Evolutionary conservation across 2,113 vertebrate genomes (phyloP), one percentile per base, ranked within the genome.

Genomic region (Ammodytes marinus): DNA sequence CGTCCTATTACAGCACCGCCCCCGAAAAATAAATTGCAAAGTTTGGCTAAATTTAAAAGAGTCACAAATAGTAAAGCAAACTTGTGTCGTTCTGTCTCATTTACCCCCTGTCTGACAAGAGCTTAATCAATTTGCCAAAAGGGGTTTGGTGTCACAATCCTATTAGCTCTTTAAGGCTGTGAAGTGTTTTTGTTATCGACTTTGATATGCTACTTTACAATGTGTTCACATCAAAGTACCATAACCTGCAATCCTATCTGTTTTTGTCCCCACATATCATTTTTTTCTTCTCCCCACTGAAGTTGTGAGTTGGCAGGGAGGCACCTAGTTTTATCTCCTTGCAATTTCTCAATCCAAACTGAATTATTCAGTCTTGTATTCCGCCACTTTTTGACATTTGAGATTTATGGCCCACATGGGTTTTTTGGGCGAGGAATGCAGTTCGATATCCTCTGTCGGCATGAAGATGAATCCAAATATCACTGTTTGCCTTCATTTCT

Each of bases 381-480:
- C 77, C 82, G 75, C 81, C 86, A 88, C 82, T 89, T 92, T 92
- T 79, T 91, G 91, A 90, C 91, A 84, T 91, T 84, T 79, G 68
- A 90, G 91, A 93, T 92, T 89, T 91, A 92, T 90, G 69, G 73
- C 76, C 64, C 83, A 35, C 47, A 75, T 83, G 86, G 79, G 81
- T 67, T 83, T 91, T 84, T 88, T 55, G 83, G 78, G 71, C 54
- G 47, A 43, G 70, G 63, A 71, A 70, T 77, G 85, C 72, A 15
- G 91, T 88, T 94, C 91, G 69, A 91, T 93, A 92, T 89, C 81
- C 71, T 82, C 74, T 2, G 80, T 59, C 72, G 60, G 86, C 86
- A 87, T 63, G 83, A 90, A 88, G 88, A 94, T 91, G 90, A 92
- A 92, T 93, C 84, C 88, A 92, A 89, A 93, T 91, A 91, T 92